Base-by-base conservation (phyloP, 2,113 vertebrate species). In the Cacatua alba region DNA sequence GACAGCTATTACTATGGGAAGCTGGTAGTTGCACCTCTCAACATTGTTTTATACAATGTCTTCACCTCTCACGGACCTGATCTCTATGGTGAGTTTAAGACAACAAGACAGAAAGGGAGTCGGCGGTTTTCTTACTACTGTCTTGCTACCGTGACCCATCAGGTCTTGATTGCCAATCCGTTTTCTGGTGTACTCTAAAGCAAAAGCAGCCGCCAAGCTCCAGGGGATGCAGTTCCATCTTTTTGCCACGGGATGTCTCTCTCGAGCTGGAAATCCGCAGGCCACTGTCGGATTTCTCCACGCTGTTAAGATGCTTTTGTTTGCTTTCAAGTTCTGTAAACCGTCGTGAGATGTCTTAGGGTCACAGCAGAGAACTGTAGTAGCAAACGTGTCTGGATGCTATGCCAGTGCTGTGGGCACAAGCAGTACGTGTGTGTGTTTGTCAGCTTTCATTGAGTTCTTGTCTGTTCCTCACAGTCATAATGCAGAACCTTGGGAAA, bases 1-100 rank as follows among this genome's bases (percentile, higher is more conserved):
- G 99, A 99, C 97, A 99, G 99, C 87, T 99, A 99, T 96, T 98
- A 99, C 96, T 99, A 99, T 16, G 99, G 99, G 35, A 99, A 99
- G 97, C 92, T 99, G 95, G 99, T 99, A 70, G 95, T 99, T 43
- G 97, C 99, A 3, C 99, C 99, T 26, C 98, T 99, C 82, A 99
- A 99, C 97, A 99, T 99, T 77, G 97, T 99, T 35, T 78, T 99
- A 13, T 99, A 99, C 97, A 99, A 99, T 7, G 98, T 99, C 90
- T 99, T 99, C 94, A 99, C 99, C 44, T 96, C 98, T 53, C 99
- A 99, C 33, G 99, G 99, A 75, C 99, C 99, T 4, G 99, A 99
- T 95, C 98, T 99, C 33, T 99, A 99, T 41, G 99, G 99, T 99
- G 98, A 98, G 98, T 91, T 59, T 19, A 51, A 68, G 52, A 4